Percentiles rank a stretch among this genome's conserved stretches.
Conservation (phyloP, 2,113 vertebrate species). For the Neolamprologus variostigma region DNA sequence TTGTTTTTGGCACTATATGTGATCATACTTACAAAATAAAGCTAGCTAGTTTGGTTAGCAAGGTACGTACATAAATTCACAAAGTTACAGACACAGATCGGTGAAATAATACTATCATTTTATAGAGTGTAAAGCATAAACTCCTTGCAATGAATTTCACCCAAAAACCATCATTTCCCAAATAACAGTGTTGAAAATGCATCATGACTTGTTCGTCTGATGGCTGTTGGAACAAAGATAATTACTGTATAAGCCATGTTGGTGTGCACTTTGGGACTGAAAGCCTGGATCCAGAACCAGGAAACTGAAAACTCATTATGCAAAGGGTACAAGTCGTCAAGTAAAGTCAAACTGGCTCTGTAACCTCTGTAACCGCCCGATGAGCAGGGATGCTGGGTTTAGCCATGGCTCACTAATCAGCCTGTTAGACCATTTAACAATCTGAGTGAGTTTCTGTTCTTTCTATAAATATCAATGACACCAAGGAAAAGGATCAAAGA, state of each 20-base stretch:
- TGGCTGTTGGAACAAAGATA: neutral
- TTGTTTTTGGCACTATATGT: neutral
- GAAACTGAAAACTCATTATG: neutral
- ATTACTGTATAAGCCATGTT: neutral
- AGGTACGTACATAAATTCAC: neutral
- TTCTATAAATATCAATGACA: neutral
- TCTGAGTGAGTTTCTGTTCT: neutral
- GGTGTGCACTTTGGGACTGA: neutral
- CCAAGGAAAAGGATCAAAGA: neutral
- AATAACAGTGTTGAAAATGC: neutral
- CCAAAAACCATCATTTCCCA: neutral
- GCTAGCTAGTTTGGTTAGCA: neutral
- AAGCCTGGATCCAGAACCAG: neutral
- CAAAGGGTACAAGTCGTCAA: neutral
- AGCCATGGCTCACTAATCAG: neutral
- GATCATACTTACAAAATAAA: neutral
- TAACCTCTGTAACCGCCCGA: neutral
- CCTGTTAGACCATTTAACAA: neutral
- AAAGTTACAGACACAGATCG: neutral
- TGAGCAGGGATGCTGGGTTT: neutral
- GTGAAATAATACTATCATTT: neutral
- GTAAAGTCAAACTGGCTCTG: neutral
- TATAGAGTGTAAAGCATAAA: neutral
- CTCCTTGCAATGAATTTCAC: accelerated
- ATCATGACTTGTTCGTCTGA: neutral